Evolutionary conservation across 2,113 vertebrate genomes (phyloP), one percentile per base, ranked within the genome.

Genomic region (Campylomormyrus numenius): DNA sequence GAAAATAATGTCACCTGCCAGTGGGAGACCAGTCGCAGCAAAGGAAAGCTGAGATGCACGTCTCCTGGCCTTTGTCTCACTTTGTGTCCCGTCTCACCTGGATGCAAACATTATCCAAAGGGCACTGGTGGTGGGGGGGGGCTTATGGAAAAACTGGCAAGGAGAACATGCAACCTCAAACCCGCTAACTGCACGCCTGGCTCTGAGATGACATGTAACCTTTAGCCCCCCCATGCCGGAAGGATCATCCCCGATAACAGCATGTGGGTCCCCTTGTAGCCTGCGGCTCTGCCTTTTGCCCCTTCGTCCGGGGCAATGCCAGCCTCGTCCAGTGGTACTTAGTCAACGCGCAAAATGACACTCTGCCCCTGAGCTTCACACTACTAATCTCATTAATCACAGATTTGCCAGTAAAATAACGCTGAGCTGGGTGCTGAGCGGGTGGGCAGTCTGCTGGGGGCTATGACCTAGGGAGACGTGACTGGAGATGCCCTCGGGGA

Each of bases 261-360:
- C 11, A 31, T 24, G n/a, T 7, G 31, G 45, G 5, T 83, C 8
- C 45, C 92, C 89, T 70, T 88, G 46, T 39, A 24, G 19, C 87
- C 13, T 7, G 9, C 9, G 87, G 46, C 53, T 48, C 88, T 91
- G 91, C 52, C 91, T 85, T 15, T 50, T n/a, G 0, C n/a, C 3
- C 42, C 21, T 2, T 17, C 21, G 49, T 87, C 90, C 66, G 1
- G 53, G 9, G 87, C 87, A 92, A 91, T n/a, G 88, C 93, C 90
- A 88, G 89, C 27, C 90, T 90, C 39, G 87, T 89, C 74, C 11
- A 13, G 35, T 10, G 49, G 39, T 56, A 58, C 27, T 89, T 84
- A 58, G 74, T 58, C 74, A 24, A 84, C 19, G 39, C 1, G 19
- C 49, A 83, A 83, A 52, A 83, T 13, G 6, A 84, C 31, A 24